These are phyloP conservation scores for Hetaerina americana DNA, from an alignment of 1,140 invertebrate species.

Conservation along the genomic window DNA sequence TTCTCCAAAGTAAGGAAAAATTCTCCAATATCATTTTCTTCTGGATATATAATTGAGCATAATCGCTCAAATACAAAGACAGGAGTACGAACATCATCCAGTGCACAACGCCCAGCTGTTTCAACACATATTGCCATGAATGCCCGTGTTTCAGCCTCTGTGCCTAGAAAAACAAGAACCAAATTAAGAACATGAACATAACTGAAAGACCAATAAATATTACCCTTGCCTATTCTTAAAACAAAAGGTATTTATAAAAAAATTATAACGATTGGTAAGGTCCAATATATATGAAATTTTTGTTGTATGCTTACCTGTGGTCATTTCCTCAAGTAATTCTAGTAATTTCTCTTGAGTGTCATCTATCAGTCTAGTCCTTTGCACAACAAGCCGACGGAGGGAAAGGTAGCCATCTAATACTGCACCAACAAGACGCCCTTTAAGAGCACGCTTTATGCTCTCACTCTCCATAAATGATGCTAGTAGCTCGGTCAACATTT, in stretches of 20 bases:
- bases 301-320: slow-evolving; percentile 52
- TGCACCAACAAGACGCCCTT: slow-evolving; percentile 73
- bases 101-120: slow-evolving; percentile 84
- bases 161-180: slow-evolving; percentile 41
- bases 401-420: slow-evolving; percentile 90
- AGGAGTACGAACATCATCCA: slow-evolving; percentile 86
- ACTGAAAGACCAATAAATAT: not conserved
- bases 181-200: not conserved
- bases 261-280: slow-evolving; percentile 3
- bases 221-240: not conserved
- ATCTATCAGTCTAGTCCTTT: slow-evolving; percentile 87
- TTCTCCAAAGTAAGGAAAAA: slow-evolving; percentile 95
- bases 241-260: slow-evolving; percentile 2
- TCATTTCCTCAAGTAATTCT: slow-evolving; percentile 92
- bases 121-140: slow-evolving; percentile 97
- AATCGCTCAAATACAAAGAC: slow-evolving; percentile 95
- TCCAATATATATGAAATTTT: not conserved
- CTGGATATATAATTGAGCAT: slow-evolving; percentile 94
- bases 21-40: slow-evolving; percentile 92
- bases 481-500: slow-evolving; percentile 75
- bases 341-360: slow-evolving; percentile 93
- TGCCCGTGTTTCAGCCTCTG: slow-evolving; percentile 87
- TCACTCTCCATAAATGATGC: slow-evolving; percentile 71
- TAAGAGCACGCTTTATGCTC: slow-evolving; percentile 75
- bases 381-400: slow-evolving; percentile 78